Base-by-base conservation (phyloP, 2,888 invertebrate genomes). In the Pseudococcus longispinus region DNA sequence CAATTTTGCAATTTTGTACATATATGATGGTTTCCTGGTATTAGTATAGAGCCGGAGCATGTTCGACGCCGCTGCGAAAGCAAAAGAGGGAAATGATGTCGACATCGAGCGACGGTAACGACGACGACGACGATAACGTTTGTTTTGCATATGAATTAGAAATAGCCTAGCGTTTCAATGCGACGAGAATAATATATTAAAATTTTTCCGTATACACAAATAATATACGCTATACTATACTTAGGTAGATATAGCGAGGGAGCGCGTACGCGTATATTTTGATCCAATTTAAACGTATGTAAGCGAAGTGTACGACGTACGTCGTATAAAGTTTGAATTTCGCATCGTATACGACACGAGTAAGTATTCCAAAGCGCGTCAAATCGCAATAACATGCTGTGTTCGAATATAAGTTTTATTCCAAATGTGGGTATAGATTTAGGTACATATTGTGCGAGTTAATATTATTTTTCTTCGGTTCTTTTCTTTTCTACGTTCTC, bases 81-180 rank as follows among this genome's bases (percentile, higher is more conserved):
- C n/a, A 51, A 51, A 51, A 51, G n/a, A 51, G 51, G n/a, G 5
- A 51, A 51, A 51, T 51, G 51, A 51, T n/a, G 51, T n/a, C 18
- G 51, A 51, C 51, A n/a, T n/a, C 51, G 44, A 55, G n/a, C n/a
- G n/a, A n/a, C n/a, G n/a, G n/a, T 20, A 2, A 20, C 55, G 55
- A 20, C 55, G n/a, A 55, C n/a, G 23, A 13, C 65, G 23, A 23
- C 65, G 65, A 65, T 26, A 15, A 65, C 65, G 26, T 65, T 65
- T 65, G 65, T 65, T 65, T 65, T 65, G 65, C 65, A 65, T 65
- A 26, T 65, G 65, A 65, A 65, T 65, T 65, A 65, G 65, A 65
- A 65, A 65, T 65, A 65, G 65, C 65, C 65, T 65, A 20, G 26
- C 65, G 65, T 65, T 65, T 65, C 65, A 65, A 65, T 65, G 65